phyloP scores from a whole-genome alignment of 2,797 vertebrate genomes.

The Streptopelia turtur region DNA sequence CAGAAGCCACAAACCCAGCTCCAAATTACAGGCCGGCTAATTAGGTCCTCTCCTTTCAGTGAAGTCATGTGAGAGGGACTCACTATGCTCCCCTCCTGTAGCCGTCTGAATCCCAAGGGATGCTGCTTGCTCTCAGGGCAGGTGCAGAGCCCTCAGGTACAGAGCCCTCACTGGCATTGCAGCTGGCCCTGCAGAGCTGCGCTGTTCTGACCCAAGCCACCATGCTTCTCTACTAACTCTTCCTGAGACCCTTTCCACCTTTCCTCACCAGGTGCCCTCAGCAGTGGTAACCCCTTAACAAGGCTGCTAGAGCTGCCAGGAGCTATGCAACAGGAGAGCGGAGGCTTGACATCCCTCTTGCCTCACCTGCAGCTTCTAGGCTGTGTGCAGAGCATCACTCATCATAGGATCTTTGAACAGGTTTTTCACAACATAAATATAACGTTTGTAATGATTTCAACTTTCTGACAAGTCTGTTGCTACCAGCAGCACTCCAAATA shows the following conservation, averaged over 20 bases:
- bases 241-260: background rate
- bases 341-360: background rate
- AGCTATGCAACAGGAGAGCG: rapidly evolving
- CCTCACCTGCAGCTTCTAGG: background rate
- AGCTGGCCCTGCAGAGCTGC: rapidly evolving
- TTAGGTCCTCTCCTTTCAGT: background rate
- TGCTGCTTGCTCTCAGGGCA: background rate
- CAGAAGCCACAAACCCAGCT: background rate
- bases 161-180: background rate
- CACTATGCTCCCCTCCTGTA: background rate
- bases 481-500: background rate
- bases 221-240: background rate
- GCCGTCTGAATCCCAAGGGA: background rate
- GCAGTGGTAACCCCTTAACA: too few relatives aligned
- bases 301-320: background rate
- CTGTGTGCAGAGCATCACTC: background rate
- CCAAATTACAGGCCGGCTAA: background rate
- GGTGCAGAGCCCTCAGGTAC: too few relatives aligned
- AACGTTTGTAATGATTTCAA: background rate
- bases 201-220: background rate
- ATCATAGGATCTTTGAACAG: background rate
- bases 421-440: background rate
- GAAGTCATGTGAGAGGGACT: background rate
- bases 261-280: background rate
- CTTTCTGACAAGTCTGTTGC: background rate